These are phyloP conservation scores for Gorsachius goisagi DNA, from an alignment of 2,113 vertebrate genomes.

Conservation along the genomic window DNA sequence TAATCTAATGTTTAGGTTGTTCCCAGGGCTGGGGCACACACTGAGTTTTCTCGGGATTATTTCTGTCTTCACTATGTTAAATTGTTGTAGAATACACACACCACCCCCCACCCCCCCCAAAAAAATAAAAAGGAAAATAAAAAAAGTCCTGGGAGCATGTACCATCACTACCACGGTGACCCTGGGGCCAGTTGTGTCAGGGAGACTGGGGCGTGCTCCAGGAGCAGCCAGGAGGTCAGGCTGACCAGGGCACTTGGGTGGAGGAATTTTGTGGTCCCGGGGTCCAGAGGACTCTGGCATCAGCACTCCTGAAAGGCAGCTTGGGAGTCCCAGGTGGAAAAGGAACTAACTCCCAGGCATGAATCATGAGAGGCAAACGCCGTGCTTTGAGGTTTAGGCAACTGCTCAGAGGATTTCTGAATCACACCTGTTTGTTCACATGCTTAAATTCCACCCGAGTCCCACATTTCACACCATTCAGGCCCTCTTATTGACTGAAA, in stretches of 20 bases:
- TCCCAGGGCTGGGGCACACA: constrained; percentile 7
- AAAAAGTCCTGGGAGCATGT: neutral
- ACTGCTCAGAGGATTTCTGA: neutral
- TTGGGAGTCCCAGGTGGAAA: neutral
- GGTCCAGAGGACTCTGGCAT: neutral
- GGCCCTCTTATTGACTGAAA: neutral
- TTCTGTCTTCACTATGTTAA: neutral
- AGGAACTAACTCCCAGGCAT: neutral
- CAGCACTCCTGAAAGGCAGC: neutral
- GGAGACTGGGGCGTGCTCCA: neutral
- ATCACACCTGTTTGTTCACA: neutral
- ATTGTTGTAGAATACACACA: neutral
- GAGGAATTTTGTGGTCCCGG: neutral
- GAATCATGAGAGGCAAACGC: neutral
- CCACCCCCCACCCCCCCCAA: rapidly evolving
- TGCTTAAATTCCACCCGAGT: neutral
- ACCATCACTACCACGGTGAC: neutral
- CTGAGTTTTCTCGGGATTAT: neutral
- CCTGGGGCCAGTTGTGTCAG: neutral
- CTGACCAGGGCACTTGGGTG: neutral
- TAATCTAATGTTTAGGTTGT: constrained; percentile 48
- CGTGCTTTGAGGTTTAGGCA: neutral
- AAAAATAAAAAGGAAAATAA: neutral
- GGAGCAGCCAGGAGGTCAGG: neutral
- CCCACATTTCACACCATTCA: neutral